Conservation (phyloP, 1,140 invertebrate species). For the Drosophila oshimai region DNA sequence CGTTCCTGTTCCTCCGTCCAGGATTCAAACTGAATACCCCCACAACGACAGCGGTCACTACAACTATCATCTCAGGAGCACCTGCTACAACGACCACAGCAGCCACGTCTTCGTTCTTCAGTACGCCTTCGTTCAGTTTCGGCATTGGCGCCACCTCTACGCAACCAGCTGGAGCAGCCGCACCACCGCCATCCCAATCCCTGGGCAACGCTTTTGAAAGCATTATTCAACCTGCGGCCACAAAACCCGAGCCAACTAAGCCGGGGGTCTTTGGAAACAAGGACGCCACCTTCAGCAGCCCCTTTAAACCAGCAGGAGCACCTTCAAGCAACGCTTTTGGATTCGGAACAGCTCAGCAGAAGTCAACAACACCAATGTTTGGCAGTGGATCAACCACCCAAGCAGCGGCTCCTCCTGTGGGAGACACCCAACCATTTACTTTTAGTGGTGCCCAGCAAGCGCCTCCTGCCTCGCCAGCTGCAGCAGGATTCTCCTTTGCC, state of each 20-base stretch:
- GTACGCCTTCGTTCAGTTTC: too few species aligned
- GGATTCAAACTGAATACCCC: too few species aligned
- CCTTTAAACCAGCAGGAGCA: neutral
- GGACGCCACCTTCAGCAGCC: constrained; percentile 7
- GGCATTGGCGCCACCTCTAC: neutral
- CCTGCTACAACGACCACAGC: too few species aligned
- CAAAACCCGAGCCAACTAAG: constrained; percentile 7
- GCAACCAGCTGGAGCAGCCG: neutral
- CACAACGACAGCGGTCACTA: too few species aligned
- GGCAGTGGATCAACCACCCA: constrained; percentile 1
- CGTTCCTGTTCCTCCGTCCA: too few species aligned
- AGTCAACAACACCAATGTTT: constrained; percentile 6
- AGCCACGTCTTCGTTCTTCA: too few species aligned
- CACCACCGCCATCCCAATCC: neutral
- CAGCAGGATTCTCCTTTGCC: constrained; percentile 55
- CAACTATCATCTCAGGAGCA: too few species aligned
- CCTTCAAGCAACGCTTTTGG: constrained; percentile 15
- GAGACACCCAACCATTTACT: constrained; percentile 17
- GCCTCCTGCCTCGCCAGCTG: neutral
- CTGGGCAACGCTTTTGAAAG: neutral
- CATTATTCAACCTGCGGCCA: neutral
- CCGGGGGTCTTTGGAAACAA: constrained; percentile 3
- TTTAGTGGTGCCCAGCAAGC: constrained; percentile 11
- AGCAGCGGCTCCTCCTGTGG: neutral
- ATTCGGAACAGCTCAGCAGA: constrained; percentile 18